phyloP scores from a whole-genome alignment of 2,888 invertebrate species.

The Poecilus cupreus region DNA sequence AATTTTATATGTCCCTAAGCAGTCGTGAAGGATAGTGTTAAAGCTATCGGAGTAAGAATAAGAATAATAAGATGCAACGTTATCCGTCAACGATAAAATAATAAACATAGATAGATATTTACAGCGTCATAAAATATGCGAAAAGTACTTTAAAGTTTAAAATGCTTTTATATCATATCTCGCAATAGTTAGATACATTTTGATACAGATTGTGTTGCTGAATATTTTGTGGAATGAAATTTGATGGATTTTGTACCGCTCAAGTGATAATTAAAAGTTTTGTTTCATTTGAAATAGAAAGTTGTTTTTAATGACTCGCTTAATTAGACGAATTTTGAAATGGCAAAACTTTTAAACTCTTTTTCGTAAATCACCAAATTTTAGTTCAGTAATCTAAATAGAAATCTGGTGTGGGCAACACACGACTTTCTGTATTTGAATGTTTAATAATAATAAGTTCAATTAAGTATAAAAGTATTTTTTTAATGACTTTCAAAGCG shows the following conservation, averaged over 20 bases:
- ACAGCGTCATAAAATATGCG: constrained; percentile 64
- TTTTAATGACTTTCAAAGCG: too few relatives aligned
- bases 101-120: constrained; percentile 64
- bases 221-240: neutral
- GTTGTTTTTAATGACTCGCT: neutral
- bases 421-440: too few relatives aligned
- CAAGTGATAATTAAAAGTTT: neutral
- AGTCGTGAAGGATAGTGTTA: neutral
- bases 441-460: too few relatives aligned
- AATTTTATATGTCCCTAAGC: neutral
- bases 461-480: too few relatives aligned
- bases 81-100: constrained; percentile 22
- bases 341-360: neutral
- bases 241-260: neutral
- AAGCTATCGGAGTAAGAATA: neutral
- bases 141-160: constrained; percentile 65
- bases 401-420: too few relatives aligned
- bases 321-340: neutral
- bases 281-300: neutral
- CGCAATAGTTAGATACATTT: neutral
- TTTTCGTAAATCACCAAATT: neutral
- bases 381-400: too few relatives aligned
- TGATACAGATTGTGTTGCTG: neutral
- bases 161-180: constrained; percentile 60
- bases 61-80: neutral